Evolutionary conservation across 2,888 invertebrate genomes (phyloP).

Genomic region (Tanypteryx hageni): DNA sequence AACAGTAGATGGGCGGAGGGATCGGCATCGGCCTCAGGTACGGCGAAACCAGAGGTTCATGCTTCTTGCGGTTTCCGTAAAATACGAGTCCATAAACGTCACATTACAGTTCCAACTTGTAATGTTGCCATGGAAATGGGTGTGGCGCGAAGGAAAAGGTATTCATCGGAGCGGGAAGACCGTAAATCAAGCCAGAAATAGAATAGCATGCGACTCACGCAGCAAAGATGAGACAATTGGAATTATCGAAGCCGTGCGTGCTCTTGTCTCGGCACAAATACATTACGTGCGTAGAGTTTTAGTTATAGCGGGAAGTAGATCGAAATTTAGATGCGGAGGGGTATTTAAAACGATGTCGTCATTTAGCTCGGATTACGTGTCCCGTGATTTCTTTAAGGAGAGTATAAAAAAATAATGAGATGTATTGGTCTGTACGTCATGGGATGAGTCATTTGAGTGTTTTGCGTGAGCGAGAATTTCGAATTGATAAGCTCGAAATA

Average conservation of each 20-base stretch:
- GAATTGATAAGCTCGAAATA: no score
- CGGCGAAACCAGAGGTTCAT: neutral
- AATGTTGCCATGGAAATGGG: constrained; percentile 38
- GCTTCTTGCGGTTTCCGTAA: neutral
- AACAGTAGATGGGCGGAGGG: neutral
- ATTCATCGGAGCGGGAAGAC: neutral
- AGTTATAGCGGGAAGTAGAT: neutral
- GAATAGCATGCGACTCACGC: constrained; percentile 44
- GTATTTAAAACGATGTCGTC: neutral
- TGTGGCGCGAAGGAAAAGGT: neutral
- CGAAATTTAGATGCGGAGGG: neutral
- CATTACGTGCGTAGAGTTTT: constrained; percentile 12
- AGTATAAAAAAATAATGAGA: no score
- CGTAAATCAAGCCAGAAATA: constrained; percentile 31
- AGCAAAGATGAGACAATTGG: constrained; percentile 52
- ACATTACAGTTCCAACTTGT: neutral
- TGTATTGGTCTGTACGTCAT: no score
- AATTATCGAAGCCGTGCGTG: constrained; percentile 45
- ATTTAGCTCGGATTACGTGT: neutral
- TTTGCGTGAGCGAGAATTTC: no score
- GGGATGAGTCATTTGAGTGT: no score
- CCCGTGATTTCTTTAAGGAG: neutral
- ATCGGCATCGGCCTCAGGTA: neutral
- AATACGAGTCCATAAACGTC: constrained; percentile 45
- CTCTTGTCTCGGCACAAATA: neutral